Conservation (phyloP, 2,888 invertebrate genomes). For the Diogma glabrata region DNA sequence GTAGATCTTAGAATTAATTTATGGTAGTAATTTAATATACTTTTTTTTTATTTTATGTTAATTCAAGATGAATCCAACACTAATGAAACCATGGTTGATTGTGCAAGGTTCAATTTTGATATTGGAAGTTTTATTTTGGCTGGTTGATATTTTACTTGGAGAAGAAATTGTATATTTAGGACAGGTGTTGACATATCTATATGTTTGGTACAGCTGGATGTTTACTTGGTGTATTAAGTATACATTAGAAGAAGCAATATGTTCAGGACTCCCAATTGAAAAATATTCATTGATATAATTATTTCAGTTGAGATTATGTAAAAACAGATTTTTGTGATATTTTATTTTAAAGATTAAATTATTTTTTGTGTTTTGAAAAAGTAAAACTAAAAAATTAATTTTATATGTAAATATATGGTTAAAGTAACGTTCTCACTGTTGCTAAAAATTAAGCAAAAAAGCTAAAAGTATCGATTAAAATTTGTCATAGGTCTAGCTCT, state of each 20-base stretch:
- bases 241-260: slow-evolving; percentile 22
- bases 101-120: slow-evolving; percentile 21
- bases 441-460: too few species aligned
- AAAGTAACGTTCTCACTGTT: too few species aligned
- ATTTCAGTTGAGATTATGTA: too few species aligned
- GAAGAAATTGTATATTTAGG: slow-evolving; percentile 20
- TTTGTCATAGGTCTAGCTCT: too few species aligned
- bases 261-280: neutral
- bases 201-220: slow-evolving; percentile 12
- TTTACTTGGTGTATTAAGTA: slow-evolving; percentile 23
- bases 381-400: too few species aligned
- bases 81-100: slow-evolving; percentile 24
- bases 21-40: slow-evolving; percentile 4
- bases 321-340: too few species aligned
- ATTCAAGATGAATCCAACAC: slow-evolving; percentile 24
- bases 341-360: too few species aligned
- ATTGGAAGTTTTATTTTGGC: slow-evolving; percentile 24
- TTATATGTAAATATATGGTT: too few species aligned
- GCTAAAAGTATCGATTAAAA: too few species aligned
- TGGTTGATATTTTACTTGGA: slow-evolving; percentile 21
- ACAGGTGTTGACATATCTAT: slow-evolving; percentile 18
- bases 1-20: neutral
- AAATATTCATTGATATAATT: slow-evolving; percentile 13
- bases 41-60: slow-evolving; percentile 2
- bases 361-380: too few species aligned